Evolutionary conservation across 2,888 invertebrate genomes (phyloP).

Genomic region (Dione vanillae): DNA sequence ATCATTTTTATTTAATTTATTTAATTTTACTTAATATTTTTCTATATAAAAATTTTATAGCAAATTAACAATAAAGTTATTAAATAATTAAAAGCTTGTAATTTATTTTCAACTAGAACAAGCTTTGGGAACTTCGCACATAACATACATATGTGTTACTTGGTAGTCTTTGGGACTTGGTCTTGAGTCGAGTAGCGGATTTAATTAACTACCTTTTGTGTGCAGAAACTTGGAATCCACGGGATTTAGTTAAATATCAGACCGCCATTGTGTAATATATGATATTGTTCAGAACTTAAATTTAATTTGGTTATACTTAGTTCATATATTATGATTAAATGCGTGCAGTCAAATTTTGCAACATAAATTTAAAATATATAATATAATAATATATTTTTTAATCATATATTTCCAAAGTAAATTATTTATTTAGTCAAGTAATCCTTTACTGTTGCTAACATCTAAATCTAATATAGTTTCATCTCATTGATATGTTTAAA

Average conservation of each 20-base stretch:
- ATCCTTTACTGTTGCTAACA: neutral
- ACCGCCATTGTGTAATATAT: constrained; percentile 39
- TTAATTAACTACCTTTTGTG: constrained; percentile 50
- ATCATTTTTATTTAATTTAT: no score
- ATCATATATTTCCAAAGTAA: no score
- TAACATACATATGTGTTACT: constrained; percentile 25
- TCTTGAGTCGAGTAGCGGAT: constrained; percentile 40
- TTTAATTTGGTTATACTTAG: constrained; percentile 26
- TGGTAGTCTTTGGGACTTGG: constrained; percentile 29
- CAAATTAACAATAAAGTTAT: neutral
- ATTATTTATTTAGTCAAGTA: no score
- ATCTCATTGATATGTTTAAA: no score
- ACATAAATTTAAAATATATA: no score
- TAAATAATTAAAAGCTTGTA: neutral
- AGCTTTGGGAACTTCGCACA: constrained; percentile 29
- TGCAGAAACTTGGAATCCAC: constrained; percentile 37
- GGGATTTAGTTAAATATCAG: constrained; percentile 56
- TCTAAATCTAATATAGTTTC: neutral
- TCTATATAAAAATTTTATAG: no score
- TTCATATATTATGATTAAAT: neutral
- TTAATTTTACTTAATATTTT: no score
- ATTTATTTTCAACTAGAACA: constrained; percentile 6
- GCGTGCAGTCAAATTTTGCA: neutral
- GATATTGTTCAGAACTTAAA: constrained; percentile 39
- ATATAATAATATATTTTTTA: no score